Conservation (phyloP, 2,888 invertebrate genomes). For the Hybos culiciformis region DNA sequence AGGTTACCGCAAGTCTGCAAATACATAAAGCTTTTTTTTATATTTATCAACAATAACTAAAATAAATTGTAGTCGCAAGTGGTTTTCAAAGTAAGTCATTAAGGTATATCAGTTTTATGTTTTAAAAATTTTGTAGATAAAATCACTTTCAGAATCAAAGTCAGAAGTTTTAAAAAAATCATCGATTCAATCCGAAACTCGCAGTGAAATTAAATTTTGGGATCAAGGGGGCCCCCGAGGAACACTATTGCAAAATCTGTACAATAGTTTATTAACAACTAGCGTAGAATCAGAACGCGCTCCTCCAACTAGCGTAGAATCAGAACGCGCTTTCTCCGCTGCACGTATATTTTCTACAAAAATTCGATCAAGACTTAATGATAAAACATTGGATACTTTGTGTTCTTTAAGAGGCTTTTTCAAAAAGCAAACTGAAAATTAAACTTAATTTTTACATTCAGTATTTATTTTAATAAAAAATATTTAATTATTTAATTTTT, state of each 20-base stretch:
- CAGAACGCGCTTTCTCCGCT: conserved; percentile 6
- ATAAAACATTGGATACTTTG: background rate
- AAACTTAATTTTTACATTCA: too few species aligned
- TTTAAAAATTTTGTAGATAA: too few species aligned
- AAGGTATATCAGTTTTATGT: too few species aligned
- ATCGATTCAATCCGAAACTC: background rate
- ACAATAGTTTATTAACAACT: too few species aligned
- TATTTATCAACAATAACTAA: too few species aligned
- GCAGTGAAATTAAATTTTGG: background rate
- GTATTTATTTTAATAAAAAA: too few species aligned
- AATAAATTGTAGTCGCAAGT: too few species aligned
- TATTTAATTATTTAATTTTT: too few species aligned
- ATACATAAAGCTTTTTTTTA: too few species aligned
- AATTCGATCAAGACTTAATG: background rate
- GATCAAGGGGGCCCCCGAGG: background rate
- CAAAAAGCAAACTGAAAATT: background rate
- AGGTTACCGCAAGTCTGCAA: too few species aligned
- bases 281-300: background rate
- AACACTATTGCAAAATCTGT: background rate
- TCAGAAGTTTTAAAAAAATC: background rate
- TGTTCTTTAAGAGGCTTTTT: background rate
- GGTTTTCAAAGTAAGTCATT: too few species aligned
- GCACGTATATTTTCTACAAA: conserved; percentile 4
- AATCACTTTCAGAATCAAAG: background rate
- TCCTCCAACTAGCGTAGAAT: conserved; percentile 5